Evolutionary conservation across 2,113 vertebrate species (phyloP).

Genomic region (Cnemophilus loriae): DNA sequence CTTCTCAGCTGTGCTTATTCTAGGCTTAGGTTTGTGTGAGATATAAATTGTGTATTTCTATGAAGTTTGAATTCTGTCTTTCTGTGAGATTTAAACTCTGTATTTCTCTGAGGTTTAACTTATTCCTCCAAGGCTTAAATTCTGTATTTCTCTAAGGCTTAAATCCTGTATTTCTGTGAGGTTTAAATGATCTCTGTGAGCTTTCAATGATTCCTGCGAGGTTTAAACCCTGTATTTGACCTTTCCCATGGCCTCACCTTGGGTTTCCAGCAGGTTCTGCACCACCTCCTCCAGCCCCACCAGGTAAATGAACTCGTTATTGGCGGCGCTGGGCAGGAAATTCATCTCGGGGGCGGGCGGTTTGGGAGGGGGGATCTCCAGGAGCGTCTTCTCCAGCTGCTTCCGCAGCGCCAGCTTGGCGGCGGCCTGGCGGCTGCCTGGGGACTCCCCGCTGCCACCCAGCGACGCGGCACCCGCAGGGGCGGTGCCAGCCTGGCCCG

Average conservation of each 20-base stretch:
- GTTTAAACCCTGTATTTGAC: no score
- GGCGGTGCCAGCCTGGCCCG: constrained; percentile 66
- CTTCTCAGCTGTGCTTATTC: no score
- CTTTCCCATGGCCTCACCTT: no score
- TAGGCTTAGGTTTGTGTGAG: no score
- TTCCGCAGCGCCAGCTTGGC: constrained; percentile 94
- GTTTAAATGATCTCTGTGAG: no score
- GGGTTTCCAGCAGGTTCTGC: constrained; percentile 93
- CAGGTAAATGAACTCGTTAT: constrained; percentile 97
- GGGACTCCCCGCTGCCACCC: constrained; percentile 80
- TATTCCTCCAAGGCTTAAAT: no score
- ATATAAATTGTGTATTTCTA: no score
- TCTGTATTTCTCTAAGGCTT: no score
- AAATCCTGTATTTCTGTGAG: not conserved
- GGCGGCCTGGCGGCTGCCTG: constrained; percentile 90
- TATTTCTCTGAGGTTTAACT: not conserved
- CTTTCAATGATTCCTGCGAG: no score
- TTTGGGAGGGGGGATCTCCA: constrained; percentile 96
- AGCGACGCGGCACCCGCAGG: constrained; percentile 57
- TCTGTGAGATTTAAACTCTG: no score
- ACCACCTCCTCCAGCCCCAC: constrained; percentile 96
- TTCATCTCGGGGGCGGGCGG: constrained; percentile 92
- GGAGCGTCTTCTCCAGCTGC: constrained; percentile 94
- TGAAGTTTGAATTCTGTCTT: no score
- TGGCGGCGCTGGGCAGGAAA: constrained; percentile 94